Conservation (phyloP, 2,797 vertebrate species). For the Sebastes minor region DNA sequence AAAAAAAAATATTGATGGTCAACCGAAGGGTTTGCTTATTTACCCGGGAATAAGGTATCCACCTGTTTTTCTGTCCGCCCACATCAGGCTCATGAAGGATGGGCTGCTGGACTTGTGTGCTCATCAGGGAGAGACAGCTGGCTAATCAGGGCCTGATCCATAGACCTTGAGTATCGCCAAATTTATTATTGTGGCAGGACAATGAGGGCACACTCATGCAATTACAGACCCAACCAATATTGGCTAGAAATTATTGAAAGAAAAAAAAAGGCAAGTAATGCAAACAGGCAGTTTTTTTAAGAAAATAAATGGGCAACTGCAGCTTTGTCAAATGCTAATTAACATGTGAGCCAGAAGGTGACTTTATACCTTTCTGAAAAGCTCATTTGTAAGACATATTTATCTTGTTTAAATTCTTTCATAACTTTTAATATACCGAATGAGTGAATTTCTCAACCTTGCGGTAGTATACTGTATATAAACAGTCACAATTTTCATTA, state of each 20-base stretch:
- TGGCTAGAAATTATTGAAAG: conserved; percentile 73
- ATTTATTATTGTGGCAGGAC: conserved; percentile 90
- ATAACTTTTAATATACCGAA: background rate
- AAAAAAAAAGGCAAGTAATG: conserved; percentile 60
- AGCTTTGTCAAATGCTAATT: conserved; percentile 59
- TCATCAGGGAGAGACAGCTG: conserved; percentile 84
- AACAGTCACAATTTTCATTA: background rate
- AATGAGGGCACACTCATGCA: conserved; percentile 82
- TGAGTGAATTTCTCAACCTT: background rate
- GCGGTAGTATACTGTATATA: background rate
- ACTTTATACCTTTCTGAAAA: conserved; percentile 12
- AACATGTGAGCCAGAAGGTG: conserved; percentile 29
- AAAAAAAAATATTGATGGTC: conserved; percentile 11
- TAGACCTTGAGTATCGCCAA: conserved; percentile 81
- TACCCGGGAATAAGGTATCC: conserved; percentile 52
- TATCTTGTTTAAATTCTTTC: background rate
- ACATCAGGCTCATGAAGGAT: conserved; percentile 82
- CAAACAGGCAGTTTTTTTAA: conserved; percentile 68
- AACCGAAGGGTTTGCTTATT: conserved; percentile 48
- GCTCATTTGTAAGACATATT: conserved; percentile 5
- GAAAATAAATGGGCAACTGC: conserved; percentile 62
- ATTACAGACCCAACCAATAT: conserved; percentile 82
- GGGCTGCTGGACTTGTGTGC: conserved; percentile 63
- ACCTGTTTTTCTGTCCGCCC: conserved; percentile 83
- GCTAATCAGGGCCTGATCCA: conserved; percentile 85